Evolutionary conservation across 2,888 invertebrate species (phyloP).

Genomic region (Leptothorax acervorum): DNA sequence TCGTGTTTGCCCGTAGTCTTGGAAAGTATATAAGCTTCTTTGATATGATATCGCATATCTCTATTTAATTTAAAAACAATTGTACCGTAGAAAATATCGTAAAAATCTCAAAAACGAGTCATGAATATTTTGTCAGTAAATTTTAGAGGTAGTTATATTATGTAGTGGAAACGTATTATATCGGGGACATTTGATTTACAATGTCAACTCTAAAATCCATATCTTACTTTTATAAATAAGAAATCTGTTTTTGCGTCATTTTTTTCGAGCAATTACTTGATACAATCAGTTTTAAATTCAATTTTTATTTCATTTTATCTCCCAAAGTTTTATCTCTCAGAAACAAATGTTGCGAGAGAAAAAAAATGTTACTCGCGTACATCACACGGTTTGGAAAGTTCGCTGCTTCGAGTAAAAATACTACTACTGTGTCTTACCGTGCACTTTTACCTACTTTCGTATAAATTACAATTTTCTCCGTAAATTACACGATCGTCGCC

Average conservation of each 20-base stretch:
- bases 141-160: not conserved
- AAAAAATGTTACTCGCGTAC: not conserved
- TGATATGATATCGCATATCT: not conserved
- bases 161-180: not conserved
- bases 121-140: too few relatives aligned
- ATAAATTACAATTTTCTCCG: slow-evolving; percentile 51
- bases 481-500: slow-evolving; percentile 47
- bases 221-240: not conserved
- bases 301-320: slow-evolving; percentile 7
- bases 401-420: not conserved
- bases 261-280: not conserved
- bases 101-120: not conserved
- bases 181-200: not conserved
- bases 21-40: not conserved
- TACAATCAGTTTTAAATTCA: not conserved
- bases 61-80: not conserved
- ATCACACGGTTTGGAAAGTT: not conserved
- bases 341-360: not conserved
- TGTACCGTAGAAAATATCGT: too few relatives aligned
- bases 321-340: not conserved
- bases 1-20: not conserved
- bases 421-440: slow-evolving; percentile 27
- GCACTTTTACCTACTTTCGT: slow-evolving; percentile 29
- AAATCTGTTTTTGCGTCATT: not conserved
- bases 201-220: not conserved